phyloP scores from a whole-genome alignment of 2,113 vertebrate genomes.

The Cebus imitator region DNA sequence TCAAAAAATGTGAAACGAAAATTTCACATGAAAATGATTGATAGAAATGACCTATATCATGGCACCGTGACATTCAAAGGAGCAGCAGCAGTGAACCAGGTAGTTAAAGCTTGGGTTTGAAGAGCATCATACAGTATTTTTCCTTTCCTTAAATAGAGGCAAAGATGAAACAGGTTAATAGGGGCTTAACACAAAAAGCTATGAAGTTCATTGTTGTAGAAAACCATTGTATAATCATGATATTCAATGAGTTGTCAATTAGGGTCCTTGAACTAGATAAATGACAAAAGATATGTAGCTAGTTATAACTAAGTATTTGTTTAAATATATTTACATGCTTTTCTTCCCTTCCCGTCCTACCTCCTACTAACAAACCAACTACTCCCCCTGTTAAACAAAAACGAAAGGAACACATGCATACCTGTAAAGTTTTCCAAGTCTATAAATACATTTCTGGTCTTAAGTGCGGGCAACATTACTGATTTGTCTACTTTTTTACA shows the following conservation, averaged over 20 bases:
- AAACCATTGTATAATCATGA: conserved; percentile 9
- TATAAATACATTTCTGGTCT: background rate
- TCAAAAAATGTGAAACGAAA: background rate
- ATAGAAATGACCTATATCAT: background rate
- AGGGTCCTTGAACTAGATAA: background rate
- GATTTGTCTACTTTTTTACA: background rate
- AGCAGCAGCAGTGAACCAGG: background rate
- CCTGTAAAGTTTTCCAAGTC: background rate
- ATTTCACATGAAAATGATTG: background rate
- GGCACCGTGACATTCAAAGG: background rate
- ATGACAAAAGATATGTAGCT: background rate
- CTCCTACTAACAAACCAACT: background rate
- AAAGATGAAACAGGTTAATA: background rate
- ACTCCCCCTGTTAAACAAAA: background rate
- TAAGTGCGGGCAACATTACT: background rate
- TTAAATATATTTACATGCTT: background rate
- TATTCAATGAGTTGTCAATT: background rate
- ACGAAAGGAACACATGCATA: background rate
- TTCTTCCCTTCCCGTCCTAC: background rate
- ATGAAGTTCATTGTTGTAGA: conserved; percentile 29
- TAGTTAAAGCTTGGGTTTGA: conserved; percentile 6
- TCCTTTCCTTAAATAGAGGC: background rate
- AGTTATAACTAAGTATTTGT: background rate
- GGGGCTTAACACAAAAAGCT: background rate
- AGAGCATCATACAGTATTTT: background rate